These are phyloP conservation scores for Enteromius trimaculatus DNA, from an alignment of 2,797 vertebrate species.

Conservation along the genomic window DNA sequence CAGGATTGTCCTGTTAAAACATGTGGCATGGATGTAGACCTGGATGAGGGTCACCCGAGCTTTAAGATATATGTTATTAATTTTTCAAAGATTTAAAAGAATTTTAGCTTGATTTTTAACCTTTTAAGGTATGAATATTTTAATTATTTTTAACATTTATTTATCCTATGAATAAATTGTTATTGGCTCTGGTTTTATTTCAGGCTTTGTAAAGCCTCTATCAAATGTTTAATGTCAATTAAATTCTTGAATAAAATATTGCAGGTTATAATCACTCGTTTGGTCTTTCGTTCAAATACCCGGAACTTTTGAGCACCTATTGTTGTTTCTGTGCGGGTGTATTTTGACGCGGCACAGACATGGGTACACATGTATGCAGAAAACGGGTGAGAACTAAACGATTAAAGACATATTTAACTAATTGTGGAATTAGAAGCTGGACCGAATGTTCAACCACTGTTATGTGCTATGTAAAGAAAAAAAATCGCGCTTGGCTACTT, in stretches of 20 bases:
- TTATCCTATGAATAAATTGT: constrained; percentile 68
- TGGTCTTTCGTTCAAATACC: neutral
- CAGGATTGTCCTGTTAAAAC: constrained; percentile 35
- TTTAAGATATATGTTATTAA: neutral
- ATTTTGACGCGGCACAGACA: constrained; percentile 65
- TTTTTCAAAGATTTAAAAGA: constrained; percentile 15
- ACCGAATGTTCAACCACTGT: neutral
- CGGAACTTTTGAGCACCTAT: constrained; percentile 65
- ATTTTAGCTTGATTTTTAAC: constrained; percentile 57
- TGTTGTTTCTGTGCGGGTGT: constrained; percentile 46
- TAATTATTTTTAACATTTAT: constrained; percentile 71
- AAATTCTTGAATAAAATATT: constrained; percentile 47
- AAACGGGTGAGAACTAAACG: constrained; percentile 61
- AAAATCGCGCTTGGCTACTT: neutral
- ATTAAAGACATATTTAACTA: no score
- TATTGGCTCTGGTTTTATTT: neutral
- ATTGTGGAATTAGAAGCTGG: neutral
- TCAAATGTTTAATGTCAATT: neutral
- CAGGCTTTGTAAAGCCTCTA: constrained; percentile 31
- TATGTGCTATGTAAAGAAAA: no score
- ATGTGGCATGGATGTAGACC: neutral
- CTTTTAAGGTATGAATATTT: constrained; percentile 66
- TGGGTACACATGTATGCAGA: constrained; percentile 55
- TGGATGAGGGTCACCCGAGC: neutral
- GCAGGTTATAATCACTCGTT: neutral